Percentiles rank a stretch among this genome's conserved stretches.
These are phyloP conservation scores for Scelioninae gen. 2 DNA, from an alignment of 2,888 invertebrate genomes.

Conservation along the genomic window DNA sequence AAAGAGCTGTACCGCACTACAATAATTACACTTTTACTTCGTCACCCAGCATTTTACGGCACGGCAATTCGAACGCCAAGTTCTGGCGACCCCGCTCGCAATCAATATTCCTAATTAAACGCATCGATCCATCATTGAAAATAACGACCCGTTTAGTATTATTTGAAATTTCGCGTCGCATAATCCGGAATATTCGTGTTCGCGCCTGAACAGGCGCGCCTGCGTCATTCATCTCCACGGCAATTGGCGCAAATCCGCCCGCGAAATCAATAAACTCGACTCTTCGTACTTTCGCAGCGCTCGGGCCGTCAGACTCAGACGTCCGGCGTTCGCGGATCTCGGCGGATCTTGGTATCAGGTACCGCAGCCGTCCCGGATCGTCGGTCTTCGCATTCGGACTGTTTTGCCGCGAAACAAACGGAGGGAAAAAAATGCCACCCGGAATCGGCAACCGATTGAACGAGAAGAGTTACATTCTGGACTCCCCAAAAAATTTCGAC, in stretches of 20 bases:
- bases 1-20: too few species aligned
- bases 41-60: too few species aligned
- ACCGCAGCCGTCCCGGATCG: conserved; percentile 1
- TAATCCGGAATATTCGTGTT: conserved; percentile 13
- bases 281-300: conserved; percentile 24
- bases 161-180: conserved; percentile 5
- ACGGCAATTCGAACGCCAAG: too few species aligned
- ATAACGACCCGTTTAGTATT: neutral
- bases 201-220: conserved; percentile 26
- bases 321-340: conserved; percentile 53
- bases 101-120: neutral
- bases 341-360: neutral
- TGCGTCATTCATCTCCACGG: conserved; percentile 21
- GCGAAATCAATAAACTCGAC: conserved; percentile 59
- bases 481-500: conserved; percentile 70
- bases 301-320: conserved; percentile 38
- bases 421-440: conserved; percentile 52
- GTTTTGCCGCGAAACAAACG: conserved; percentile 4
- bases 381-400: conserved; percentile 9
- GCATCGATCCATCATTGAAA: neutral
- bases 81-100: too few species aligned
- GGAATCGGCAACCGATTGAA: conserved; percentile 62
- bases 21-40: too few species aligned
- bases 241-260: conserved; percentile 55
- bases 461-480: conserved; percentile 74